Percentiles rank a stretch among this genome's conserved stretches.
These are phyloP conservation scores for Helogale parvula DNA, from an alignment of 2,113 vertebrate species.

Conservation along the genomic window DNA sequence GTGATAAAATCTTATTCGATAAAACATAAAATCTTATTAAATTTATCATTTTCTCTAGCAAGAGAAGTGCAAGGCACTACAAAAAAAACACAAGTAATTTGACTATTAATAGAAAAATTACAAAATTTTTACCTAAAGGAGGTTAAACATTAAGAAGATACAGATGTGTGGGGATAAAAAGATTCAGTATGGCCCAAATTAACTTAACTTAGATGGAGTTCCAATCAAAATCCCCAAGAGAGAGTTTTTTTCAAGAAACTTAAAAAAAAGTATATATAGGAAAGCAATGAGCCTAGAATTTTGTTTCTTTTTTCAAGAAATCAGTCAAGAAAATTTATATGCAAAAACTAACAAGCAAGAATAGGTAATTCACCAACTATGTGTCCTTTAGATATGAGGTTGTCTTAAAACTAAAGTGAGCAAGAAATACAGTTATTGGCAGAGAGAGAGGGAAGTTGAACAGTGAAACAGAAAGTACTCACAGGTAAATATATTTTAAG, in stretches of 20 bases:
- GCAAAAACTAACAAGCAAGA: background rate
- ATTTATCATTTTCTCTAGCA: background rate
- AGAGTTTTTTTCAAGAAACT: background rate
- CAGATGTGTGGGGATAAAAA: background rate
- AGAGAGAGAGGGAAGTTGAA: background rate
- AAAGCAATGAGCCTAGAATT: background rate
- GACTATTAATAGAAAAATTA: conserved; percentile 15
- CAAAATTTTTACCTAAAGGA: background rate
- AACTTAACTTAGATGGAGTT: background rate
- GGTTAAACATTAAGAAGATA: conserved; percentile 15
- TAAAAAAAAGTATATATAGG: background rate
- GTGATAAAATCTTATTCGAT: background rate
- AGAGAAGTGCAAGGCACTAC: background rate
- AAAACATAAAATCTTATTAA: background rate
- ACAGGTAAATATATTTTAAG: background rate
- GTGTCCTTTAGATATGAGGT: background rate
- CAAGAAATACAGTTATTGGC: background rate
- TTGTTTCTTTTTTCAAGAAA: background rate
- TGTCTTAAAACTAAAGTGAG: background rate
- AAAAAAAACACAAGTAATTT: background rate
- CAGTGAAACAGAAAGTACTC: background rate
- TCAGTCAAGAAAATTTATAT: background rate
- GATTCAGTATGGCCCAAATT: background rate
- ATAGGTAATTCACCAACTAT: background rate
- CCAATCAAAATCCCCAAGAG: background rate